Base-by-base conservation (phyloP, 1,140 invertebrate genomes). In the Coelopa frigida region DNA sequence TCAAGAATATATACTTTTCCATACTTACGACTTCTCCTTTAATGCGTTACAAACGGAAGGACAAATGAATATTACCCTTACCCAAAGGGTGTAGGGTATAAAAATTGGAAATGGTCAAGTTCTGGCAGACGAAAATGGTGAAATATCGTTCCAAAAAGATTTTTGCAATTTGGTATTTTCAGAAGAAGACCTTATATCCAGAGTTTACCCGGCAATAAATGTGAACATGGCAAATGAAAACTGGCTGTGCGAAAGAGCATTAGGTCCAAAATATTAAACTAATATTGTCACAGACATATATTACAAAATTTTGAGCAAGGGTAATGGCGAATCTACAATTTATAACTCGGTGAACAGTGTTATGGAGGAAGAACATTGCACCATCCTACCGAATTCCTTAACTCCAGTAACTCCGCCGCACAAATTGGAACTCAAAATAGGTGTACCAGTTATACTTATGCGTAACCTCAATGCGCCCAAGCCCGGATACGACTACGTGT, bases 361-460 rank as follows among this genome's bases (percentile, higher is more conserved):
- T 15, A 4, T 31, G 17, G n/a, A 31, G 7, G 26, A 27, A 31
- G 27, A 43, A 11, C 18, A 40, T 23, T 40, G 18, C n/a, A 40
- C 38, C 15, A 40, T 15, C 38, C 38, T 4, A 3, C n/a, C 14
- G 38, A 40, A 40, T 40, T 40, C n/a, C 18, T 40, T 5, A 24
- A 45, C 69, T 23, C 29, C 52, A 35, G 61, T 65, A 54, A 52
- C 59, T 23, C 50, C 49, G 44, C 41, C 37, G 33, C 54, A 58
- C 39, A 48, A 52, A 44, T 33, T 54, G 5, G 21, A 27, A 22
- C 43, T 41, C 38, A 53, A 52, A 57, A 39, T 59, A 44, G 58
- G 61, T 7, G 47, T 49, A 7, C 56, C 57, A 21, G 59, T 74
- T n/a, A 72, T 76, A 33, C 50, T 76, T 44, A 49, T 73, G 3